phyloP scores from a whole-genome alignment of 2,113 vertebrate genomes.

The Taurulus bubalis region DNA sequence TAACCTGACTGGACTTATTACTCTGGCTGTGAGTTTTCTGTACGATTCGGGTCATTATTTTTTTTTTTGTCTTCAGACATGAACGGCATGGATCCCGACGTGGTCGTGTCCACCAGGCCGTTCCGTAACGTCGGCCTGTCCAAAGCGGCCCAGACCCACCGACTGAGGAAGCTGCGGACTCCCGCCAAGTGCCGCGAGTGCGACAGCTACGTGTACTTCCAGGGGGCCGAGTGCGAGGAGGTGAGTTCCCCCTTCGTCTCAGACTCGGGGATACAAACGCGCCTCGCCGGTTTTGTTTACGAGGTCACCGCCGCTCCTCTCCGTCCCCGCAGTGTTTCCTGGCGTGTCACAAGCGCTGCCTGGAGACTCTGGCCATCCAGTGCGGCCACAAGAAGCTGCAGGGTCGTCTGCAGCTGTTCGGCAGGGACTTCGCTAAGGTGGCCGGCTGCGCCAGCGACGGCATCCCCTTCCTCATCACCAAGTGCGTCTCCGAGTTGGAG shows the following conservation, averaged over 20 bases:
- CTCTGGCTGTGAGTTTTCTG: neutral
- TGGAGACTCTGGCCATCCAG: slow-evolving; percentile 96
- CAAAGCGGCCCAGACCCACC: slow-evolving; percentile 93
- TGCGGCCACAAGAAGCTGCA: slow-evolving; percentile 97
- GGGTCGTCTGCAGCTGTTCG: slow-evolving; percentile 94
- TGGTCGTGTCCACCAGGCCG: slow-evolving; percentile 85
- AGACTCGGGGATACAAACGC: too few relatives aligned
- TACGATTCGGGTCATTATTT: neutral
- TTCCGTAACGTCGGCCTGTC: slow-evolving; percentile 93
- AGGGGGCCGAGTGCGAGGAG: slow-evolving; percentile 97
- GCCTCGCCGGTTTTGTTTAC: too few relatives aligned
- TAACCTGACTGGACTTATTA: neutral
- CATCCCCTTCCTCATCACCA: slow-evolving; percentile 93
- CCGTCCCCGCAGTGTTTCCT: slow-evolving; percentile 88
- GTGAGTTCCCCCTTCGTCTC: slow-evolving; percentile 73
- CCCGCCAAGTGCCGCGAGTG: slow-evolving; percentile 96
- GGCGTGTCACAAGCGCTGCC: slow-evolving; percentile 96
- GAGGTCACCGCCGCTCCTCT: neutral
- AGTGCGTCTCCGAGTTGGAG: slow-evolving; percentile 93
- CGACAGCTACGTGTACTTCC: slow-evolving; percentile 98
- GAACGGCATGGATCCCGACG: slow-evolving; percentile 87
- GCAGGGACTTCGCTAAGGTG: slow-evolving; percentile 87
- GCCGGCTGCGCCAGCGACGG: slow-evolving; percentile 82
- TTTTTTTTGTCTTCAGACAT: slow-evolving; percentile 80
- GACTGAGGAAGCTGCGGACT: slow-evolving; percentile 91